Evolutionary conservation across 2,888 invertebrate species (phyloP).

Genomic region (Leptinotarsa haldemani): DNA sequence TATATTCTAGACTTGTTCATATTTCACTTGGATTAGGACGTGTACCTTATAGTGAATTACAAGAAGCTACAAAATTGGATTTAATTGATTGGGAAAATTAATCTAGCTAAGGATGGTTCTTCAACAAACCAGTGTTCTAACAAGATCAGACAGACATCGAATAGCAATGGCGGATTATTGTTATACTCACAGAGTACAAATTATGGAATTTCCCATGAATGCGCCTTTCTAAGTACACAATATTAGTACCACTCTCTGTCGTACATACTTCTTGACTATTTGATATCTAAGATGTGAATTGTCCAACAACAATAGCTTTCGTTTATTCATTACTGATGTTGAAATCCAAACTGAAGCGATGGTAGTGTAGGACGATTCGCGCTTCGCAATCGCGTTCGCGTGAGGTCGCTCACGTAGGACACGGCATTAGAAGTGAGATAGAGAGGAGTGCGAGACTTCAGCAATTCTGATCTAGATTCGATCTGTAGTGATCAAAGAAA

Average conservation of each 20-base stretch:
- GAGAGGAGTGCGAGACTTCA: not conserved
- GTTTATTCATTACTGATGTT: too few relatives aligned
- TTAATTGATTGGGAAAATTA: not conserved
- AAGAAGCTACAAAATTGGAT: not conserved
- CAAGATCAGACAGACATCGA: too few relatives aligned
- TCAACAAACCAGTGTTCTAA: not conserved
- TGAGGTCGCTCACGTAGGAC: too few relatives aligned
- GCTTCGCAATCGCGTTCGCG: too few relatives aligned
- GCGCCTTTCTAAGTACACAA: too few relatives aligned
- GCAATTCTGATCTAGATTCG: slow-evolving; percentile 3
- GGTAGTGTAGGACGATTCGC: too few relatives aligned
- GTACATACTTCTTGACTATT: too few relatives aligned
- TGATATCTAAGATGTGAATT: too few relatives aligned
- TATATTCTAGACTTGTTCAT: slow-evolving; percentile 13
- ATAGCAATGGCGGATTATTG: not conserved
- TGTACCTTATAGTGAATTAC: not conserved
- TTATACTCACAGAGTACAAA: not conserved
- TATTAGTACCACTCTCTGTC: too few relatives aligned
- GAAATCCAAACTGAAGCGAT: too few relatives aligned
- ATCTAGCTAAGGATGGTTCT: not conserved
- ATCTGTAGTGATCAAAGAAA: slow-evolving; percentile 6
- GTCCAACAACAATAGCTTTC: too few relatives aligned
- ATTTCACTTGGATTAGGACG: not conserved
- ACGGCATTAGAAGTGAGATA: slow-evolving; percentile 2
- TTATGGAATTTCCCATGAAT: not conserved